Conservation (phyloP, 2,888 invertebrate species). For the Amphipyra tragopoginis region DNA sequence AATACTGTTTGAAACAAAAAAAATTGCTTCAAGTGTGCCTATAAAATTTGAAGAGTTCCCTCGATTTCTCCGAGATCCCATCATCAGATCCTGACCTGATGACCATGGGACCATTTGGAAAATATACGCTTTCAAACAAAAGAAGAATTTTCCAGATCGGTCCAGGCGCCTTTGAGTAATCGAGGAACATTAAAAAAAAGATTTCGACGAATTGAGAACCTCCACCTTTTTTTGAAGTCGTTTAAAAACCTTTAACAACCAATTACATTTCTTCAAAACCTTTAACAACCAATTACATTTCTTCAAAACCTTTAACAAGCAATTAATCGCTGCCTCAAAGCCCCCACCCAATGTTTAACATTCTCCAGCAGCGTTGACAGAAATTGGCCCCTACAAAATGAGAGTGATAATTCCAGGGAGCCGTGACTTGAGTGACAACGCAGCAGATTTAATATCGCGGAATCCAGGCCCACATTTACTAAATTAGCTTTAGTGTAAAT, state of each 20-base stretch:
- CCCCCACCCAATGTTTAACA: slow-evolving; percentile 65
- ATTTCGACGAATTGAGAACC: too few relatives aligned
- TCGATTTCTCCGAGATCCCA: too few relatives aligned
- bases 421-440: slow-evolving; percentile 73
- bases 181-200: too few relatives aligned
- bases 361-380: slow-evolving; percentile 71
- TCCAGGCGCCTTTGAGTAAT: too few relatives aligned
- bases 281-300: neutral
- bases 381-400: slow-evolving; percentile 78
- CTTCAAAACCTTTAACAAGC: neutral
- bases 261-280: neutral
- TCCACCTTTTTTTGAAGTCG: too few relatives aligned
- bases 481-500: slow-evolving; percentile 55
- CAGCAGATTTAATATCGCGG: slow-evolving; percentile 56
- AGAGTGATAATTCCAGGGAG: slow-evolving; percentile 76
- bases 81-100: too few relatives aligned
- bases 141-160: too few relatives aligned
- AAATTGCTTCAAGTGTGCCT: too few relatives aligned
- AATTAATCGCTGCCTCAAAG: slow-evolving; percentile 45
- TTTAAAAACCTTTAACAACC: neutral
- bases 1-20: too few relatives aligned
- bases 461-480: slow-evolving; percentile 45
- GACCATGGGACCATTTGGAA: too few relatives aligned
- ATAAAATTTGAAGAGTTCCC: too few relatives aligned
- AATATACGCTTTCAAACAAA: too few relatives aligned